Evolutionary conservation across 2,888 invertebrate species (phyloP), one percentile per base, ranked within the genome.

Genomic region (Isoperla grammatica): DNA sequence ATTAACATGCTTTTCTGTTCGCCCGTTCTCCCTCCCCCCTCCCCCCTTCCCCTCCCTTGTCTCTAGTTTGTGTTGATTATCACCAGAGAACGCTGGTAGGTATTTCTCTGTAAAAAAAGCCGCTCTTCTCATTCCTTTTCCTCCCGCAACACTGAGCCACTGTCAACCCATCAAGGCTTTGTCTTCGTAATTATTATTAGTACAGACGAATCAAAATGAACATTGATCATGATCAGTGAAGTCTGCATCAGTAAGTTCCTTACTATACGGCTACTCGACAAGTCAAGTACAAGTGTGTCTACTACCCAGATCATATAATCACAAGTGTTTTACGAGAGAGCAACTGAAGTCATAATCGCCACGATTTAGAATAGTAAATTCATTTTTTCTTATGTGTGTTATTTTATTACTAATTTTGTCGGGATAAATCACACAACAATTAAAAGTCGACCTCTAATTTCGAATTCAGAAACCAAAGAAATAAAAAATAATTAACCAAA

Each of bases 1-100:
- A 50, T 50, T 29, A 50, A 50, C 50, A 50, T 29, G 50, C 17
- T 50, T 50, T 50, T 50, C 48, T 35, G 50, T 50, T 50, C 29
- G 8, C 29, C 29, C n/a, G n/a, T n/a, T n/a, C 29, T 45, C 17
- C 17, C 17, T 45, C 45, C n/a, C 17, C 50, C n/a, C 50, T n/a
- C n/a, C n/a, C 29, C 15, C 17, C 17, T 5, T 45, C 45, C n/a
- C 17, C 50, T 12, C 50, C 35, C 35, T 29, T 35, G 49, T 29
- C 35, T 23, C 29, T 50, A 19, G 50, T 50, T 29, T 29, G 29
- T 3, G 50, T n/a, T 50, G 50, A 50, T 50, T 50, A 29, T 35
- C 37, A 15, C 15, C 22, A 8, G 57, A 57, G 40, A 42, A 1
- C 20, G 39, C 29, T 8, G 8, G 40, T n/a, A 37, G 40, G 17